These are phyloP conservation scores for Pectinophora gossypiella DNA, from an alignment of 1,140 invertebrate genomes.

Conservation along the genomic window DNA sequence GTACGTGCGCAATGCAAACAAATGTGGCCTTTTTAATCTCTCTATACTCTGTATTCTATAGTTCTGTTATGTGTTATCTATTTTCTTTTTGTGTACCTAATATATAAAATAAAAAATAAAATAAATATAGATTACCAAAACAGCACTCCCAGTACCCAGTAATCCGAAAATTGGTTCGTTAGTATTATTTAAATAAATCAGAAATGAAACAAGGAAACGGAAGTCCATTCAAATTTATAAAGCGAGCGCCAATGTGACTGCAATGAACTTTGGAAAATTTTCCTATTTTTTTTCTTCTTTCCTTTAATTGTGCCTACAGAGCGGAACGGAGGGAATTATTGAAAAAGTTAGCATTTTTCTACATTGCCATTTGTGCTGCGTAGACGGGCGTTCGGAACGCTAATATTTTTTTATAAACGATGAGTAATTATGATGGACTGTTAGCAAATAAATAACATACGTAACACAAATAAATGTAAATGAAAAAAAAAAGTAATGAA, in stretches of 20 bases:
- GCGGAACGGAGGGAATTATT: slow-evolving; percentile 47
- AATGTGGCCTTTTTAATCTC: too few relatives aligned
- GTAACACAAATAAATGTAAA: too few relatives aligned
- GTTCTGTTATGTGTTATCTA: too few relatives aligned
- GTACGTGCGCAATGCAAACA: too few relatives aligned
- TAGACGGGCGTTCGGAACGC: slow-evolving; percentile 10
- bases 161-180: neutral
- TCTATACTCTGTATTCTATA: too few relatives aligned
- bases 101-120: too few relatives aligned
- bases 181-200: neutral
- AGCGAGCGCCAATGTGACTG: slow-evolving; percentile 3
- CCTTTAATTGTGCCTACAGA: slow-evolving; percentile 44
- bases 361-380: neutral
- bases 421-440: too few relatives aligned
- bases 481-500: too few relatives aligned
- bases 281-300: slow-evolving; percentile 26
- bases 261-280: neutral
- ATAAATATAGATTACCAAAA: too few relatives aligned
- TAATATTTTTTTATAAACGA: too few relatives aligned
- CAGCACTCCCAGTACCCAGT: too few relatives aligned
- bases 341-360: slow-evolving; percentile 48
- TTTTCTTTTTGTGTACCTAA: too few relatives aligned
- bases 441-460: neutral
- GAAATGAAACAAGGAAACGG: slow-evolving; percentile 2
- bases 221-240: slow-evolving; percentile 22